A percentile compares a stretch with the other conserved stretches of the same genome.
These are phyloP conservation scores for Centropyge bicolor DNA, from an alignment of 2,797 vertebrate genomes.

Conservation along the genomic window DNA sequence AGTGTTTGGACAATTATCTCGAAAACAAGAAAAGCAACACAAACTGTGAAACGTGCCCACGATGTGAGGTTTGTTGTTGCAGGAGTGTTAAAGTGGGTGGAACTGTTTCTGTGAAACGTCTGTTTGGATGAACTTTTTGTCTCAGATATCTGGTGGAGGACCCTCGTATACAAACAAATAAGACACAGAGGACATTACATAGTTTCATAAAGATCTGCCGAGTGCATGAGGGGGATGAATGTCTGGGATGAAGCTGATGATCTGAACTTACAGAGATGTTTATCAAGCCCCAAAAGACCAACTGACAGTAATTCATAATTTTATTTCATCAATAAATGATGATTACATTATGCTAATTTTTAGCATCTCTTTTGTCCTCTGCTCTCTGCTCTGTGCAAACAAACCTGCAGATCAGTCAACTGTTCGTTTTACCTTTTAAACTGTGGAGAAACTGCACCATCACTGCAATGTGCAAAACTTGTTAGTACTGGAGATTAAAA, in stretches of 20 bases:
- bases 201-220: too few species aligned
- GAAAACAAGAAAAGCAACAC: constrained; percentile 4
- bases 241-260: background rate
- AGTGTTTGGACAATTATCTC: constrained; percentile 13
- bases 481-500: too few species aligned
- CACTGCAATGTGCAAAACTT: too few species aligned
- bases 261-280: background rate
- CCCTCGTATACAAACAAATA: too few species aligned
- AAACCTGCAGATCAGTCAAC: too few species aligned
- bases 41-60: background rate
- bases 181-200: background rate
- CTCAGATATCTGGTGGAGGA: background rate
- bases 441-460: too few species aligned
- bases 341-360: too few species aligned
- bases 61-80: background rate
- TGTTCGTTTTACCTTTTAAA: too few species aligned
- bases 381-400: too few species aligned
- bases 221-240: too few species aligned
- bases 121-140: background rate
- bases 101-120: background rate
- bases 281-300: background rate
- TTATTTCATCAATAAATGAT: too few species aligned
- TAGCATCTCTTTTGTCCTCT: too few species aligned
- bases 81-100: background rate
- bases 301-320: background rate